Conservation (phyloP, 2,797 vertebrate genomes). For the Hapalemur alaotrensis region DNA sequence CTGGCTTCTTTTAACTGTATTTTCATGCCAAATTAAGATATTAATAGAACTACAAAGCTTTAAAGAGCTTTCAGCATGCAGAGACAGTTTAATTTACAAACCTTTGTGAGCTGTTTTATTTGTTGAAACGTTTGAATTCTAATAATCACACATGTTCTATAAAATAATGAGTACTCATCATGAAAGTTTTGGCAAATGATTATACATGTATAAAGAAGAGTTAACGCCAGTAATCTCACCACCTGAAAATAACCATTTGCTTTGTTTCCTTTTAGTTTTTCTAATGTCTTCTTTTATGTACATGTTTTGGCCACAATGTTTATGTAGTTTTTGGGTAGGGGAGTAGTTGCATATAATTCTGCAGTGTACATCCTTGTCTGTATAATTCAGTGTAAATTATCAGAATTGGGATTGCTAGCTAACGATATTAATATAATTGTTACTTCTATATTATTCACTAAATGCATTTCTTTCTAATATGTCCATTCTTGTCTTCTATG, state of each 20-base stretch:
- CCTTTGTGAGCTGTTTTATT: neutral
- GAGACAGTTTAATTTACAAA: neutral
- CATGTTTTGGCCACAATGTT: neutral
- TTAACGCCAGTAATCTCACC: neutral
- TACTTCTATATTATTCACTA: neutral
- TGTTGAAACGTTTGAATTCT: neutral
- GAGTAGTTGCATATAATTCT: neutral
- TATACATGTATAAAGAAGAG: neutral
- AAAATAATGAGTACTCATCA: neutral
- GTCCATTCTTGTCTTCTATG: neutral
- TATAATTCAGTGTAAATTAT: conserved; percentile 2
- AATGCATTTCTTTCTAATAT: neutral
- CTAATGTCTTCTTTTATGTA: neutral
- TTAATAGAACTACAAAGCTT: neutral
- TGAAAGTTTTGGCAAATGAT: neutral
- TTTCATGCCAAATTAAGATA: neutral
- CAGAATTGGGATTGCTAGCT: neutral
- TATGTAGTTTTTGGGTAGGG: neutral
- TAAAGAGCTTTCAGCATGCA: neutral
- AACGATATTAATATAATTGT: neutral
- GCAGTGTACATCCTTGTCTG: neutral
- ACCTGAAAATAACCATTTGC: conserved; percentile 16
- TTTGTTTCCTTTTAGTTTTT: conserved; percentile 13
- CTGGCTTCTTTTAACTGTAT: conserved; percentile 23
- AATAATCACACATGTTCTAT: neutral